phyloP scores from a whole-genome alignment of 2,797 vertebrate genomes.

The Melanotaenia trifasciata region DNA sequence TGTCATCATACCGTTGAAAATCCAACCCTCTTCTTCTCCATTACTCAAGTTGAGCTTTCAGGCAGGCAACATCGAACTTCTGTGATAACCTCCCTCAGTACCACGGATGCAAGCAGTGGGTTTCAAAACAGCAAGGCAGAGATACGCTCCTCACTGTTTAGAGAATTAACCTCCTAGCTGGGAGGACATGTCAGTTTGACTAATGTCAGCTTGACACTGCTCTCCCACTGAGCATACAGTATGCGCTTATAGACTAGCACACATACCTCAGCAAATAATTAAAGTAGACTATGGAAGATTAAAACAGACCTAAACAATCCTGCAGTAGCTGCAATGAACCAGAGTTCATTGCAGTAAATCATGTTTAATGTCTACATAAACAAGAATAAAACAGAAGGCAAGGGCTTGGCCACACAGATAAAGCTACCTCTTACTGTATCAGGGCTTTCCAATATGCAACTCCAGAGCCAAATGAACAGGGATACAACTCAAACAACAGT shows the following conservation, averaged over 20 bases:
- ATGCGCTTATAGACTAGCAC: constrained; percentile 32
- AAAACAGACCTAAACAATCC: constrained; percentile 39
- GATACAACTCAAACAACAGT: neutral
- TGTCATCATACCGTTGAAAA: constrained; percentile 42
- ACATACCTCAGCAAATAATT: constrained; percentile 56
- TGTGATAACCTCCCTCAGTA: constrained; percentile 68
- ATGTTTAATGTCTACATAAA: constrained; percentile 48
- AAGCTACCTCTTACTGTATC: neutral
- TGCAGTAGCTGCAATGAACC: neutral
- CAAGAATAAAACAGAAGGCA: constrained; percentile 30
- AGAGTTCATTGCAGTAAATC: constrained; percentile 33
- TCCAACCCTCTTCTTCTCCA: constrained; percentile 35
- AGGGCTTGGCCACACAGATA: neutral
- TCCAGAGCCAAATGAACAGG: neutral
- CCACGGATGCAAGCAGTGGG: constrained; percentile 58
- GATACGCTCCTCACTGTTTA: constrained; percentile 68
- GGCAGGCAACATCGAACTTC: constrained; percentile 51
- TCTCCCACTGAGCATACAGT: constrained; percentile 55
- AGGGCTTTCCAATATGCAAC: neutral
- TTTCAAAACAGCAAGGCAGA: constrained; percentile 59
- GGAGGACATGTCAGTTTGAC: constrained; percentile 74
- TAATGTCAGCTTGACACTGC: constrained; percentile 74
- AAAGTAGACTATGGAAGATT: constrained; percentile 15
- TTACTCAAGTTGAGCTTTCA: constrained; percentile 58
- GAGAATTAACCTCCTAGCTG: constrained; percentile 76